Evolutionary conservation across 2,888 invertebrate species (phyloP).

Genomic region (Pseudococcus jackbeardsleyi): DNA sequence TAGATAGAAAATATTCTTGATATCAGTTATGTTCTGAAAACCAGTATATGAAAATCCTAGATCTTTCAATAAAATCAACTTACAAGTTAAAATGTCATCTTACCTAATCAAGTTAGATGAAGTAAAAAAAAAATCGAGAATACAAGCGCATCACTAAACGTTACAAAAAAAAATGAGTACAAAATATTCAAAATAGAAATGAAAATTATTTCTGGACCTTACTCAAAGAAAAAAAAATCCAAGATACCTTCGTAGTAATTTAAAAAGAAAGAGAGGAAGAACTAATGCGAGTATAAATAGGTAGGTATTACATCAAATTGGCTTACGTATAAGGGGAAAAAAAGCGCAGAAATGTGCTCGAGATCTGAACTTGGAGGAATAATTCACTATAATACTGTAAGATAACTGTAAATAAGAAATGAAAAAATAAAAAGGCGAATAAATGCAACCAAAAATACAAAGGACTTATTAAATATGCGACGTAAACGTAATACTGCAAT

Average conservation of each 20-base stretch:
- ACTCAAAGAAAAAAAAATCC: background rate
- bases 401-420: background rate
- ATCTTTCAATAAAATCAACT: background rate
- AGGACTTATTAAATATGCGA: background rate
- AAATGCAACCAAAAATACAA: background rate
- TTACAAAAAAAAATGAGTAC: background rate
- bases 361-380: constrained; percentile 4
- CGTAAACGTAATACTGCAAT: constrained; percentile 8
- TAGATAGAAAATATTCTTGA: background rate
- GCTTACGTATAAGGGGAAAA: background rate
- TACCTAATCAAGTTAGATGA: background rate
- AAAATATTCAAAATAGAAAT: background rate
- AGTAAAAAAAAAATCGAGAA: background rate
- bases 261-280: background rate
- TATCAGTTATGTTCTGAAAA: background rate
- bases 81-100: background rate
- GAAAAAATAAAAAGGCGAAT: background rate
- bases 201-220: background rate
- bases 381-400: background rate
- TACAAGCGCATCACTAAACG: background rate
- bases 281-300: background rate
- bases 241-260: background rate
- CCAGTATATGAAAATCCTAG: background rate
- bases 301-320: background rate
- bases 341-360: background rate